Evolutionary conservation across 2,113 vertebrate species (phyloP).

Genomic region (Heterocephalus glaber): DNA sequence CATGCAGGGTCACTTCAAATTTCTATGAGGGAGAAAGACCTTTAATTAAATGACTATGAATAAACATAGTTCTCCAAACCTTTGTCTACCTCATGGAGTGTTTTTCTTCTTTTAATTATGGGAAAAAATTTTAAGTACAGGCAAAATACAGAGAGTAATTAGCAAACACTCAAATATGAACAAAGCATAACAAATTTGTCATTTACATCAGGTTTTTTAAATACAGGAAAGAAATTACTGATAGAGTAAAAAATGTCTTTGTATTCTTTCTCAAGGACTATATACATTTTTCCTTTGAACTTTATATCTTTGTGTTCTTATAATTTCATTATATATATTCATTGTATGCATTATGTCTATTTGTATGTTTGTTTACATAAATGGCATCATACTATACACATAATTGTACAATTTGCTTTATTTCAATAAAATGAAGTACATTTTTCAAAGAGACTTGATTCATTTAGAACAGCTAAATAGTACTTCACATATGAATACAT

Average conservation of each 20-base stretch:
- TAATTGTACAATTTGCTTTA: conserved; percentile 32
- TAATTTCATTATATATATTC: background rate
- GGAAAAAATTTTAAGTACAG: conserved; percentile 11
- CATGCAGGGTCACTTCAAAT: background rate
- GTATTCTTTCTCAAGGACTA: background rate
- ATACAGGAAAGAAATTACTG: background rate
- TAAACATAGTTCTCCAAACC: background rate
- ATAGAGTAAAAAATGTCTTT: background rate
- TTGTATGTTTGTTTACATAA: background rate
- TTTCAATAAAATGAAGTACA: conserved; percentile 1
- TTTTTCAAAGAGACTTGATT: background rate
- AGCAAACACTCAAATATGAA: conserved; percentile 4
- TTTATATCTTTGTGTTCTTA: background rate
- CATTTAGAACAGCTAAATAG: background rate
- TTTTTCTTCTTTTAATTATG: conserved; percentile 25
- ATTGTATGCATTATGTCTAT: background rate
- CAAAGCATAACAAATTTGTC: conserved; percentile 12
- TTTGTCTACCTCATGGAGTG: background rate
- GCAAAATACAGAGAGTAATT: conserved; percentile 33
- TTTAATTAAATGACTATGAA: background rate
- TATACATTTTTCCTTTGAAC: background rate
- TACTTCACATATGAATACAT: background rate
- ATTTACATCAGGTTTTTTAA: conserved; percentile 8
- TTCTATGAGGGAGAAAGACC: background rate
- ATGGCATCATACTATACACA: background rate